phyloP scores from a whole-genome alignment of 2,113 vertebrate genomes.

The Mola mola region DNA sequence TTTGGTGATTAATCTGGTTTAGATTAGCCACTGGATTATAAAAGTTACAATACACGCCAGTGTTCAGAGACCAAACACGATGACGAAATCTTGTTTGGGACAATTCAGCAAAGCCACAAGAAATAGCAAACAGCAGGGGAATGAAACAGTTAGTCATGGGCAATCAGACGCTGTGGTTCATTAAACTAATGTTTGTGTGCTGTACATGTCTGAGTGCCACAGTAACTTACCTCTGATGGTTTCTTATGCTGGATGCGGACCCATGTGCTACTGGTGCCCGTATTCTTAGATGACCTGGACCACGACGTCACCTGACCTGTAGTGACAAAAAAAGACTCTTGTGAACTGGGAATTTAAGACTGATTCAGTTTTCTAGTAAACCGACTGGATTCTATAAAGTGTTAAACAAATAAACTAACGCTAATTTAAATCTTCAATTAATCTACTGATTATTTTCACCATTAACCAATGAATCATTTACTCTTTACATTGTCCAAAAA shows the following conservation, averaged over 20 bases:
- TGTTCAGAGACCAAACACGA: slow-evolving; percentile 11
- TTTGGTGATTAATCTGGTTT: not conserved
- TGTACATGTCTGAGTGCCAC: slow-evolving; percentile 1
- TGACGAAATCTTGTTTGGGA: slow-evolving; percentile 17
- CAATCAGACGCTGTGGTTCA: slow-evolving; percentile 29
- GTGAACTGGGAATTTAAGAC: no score
- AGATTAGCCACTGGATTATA: slow-evolving; percentile 16
- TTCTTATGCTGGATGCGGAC: slow-evolving; percentile 94
- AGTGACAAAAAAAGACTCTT: not conserved
- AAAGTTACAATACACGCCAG: not conserved
- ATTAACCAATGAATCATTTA: no score
- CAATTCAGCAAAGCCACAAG: slow-evolving; percentile 16
- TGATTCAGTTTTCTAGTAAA: no score
- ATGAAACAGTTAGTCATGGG: slow-evolving; percentile 11
- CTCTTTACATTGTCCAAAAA: no score
- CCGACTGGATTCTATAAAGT: no score
- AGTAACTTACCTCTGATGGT: slow-evolving; percentile 89
- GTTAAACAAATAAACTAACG: no score
- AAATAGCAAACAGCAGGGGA: slow-evolving; percentile 21
- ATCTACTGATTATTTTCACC: no score
- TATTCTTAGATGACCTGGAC: slow-evolving; percentile 88
- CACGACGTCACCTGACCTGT: slow-evolving; percentile 91
- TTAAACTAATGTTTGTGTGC: slow-evolving; percentile 14
- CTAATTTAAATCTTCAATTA: no score
- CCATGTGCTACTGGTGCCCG: slow-evolving; percentile 89